A percentile compares a stretch with the other conserved stretches of the same genome.
Conservation (phyloP, 2,888 invertebrate species). For the Agrochola macilenta region DNA sequence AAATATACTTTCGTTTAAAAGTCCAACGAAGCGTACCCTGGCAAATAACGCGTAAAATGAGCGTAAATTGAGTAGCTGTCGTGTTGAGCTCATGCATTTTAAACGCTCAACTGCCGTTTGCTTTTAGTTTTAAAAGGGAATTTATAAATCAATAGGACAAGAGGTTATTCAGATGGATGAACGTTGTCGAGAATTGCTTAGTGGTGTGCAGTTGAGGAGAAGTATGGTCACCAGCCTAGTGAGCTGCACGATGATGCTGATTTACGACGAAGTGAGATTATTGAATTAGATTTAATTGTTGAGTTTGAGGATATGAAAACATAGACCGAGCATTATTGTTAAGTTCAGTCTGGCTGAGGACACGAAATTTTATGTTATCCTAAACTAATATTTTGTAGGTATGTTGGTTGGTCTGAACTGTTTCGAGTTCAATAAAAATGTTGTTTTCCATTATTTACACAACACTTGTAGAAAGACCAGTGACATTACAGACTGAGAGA, state of each 20-base stretch:
- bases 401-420: too few species aligned
- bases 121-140: constrained; percentile 42
- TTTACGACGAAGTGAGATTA: background rate
- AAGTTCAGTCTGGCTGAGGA: background rate
- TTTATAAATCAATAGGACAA: constrained; percentile 42
- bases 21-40: constrained; percentile 25
- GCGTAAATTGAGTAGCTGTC: constrained; percentile 28
- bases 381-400: too few species aligned
- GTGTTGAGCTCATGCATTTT: constrained; percentile 49
- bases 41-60: constrained; percentile 42
- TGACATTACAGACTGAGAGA: too few species aligned
- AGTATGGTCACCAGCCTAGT: background rate
- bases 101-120: constrained; percentile 32
- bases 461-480: too few species aligned
- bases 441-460: too few species aligned
- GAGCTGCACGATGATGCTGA: too few species aligned
- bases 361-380: too few species aligned
- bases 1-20: constrained; percentile 20
- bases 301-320: background rate
- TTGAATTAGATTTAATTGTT: background rate
- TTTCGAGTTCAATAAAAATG: too few species aligned
- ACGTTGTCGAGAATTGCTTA: constrained; percentile 16
- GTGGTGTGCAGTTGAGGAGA: constrained; percentile 33
- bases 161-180: constrained; percentile 26
- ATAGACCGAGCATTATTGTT: background rate